Percentiles rank a stretch among this genome's conserved stretches.
These are phyloP conservation scores for Plecturocebus donacophilus DNA, from an alignment of 2,113 vertebrate genomes.

Conservation along the genomic window DNA sequence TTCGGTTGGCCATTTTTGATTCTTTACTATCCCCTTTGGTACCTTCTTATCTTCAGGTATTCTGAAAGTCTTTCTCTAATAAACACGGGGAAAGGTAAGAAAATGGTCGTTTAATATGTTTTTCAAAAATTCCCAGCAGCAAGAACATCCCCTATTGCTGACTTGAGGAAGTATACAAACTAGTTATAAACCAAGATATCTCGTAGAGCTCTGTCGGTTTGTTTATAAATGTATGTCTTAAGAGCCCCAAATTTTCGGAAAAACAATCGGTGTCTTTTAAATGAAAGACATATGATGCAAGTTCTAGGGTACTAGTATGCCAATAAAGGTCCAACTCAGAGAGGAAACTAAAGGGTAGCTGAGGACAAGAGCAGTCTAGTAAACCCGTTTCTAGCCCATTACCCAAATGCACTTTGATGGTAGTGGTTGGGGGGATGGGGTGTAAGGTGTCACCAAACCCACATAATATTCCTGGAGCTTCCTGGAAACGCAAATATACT, in stretches of 20 bases:
- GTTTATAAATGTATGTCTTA: constrained; percentile 77
- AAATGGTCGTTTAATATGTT: not conserved
- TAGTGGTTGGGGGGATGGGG: not conserved
- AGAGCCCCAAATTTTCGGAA: constrained; percentile 75
- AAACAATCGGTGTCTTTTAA: constrained; percentile 77
- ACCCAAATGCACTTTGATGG: not conserved
- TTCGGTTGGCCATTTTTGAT: not conserved
- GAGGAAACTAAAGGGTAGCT: constrained; percentile 54
- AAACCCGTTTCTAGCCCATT: not conserved
- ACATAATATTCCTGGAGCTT: constrained; percentile 20
- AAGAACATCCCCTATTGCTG: constrained; percentile 35
- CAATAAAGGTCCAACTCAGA: constrained; percentile 66
- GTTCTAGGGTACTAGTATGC: constrained; percentile 64
- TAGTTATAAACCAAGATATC: constrained; percentile 46
- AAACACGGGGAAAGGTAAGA: not conserved
- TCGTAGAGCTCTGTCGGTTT: constrained; percentile 63
- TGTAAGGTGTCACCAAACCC: constrained; percentile 21
- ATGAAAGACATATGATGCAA: constrained; percentile 84
- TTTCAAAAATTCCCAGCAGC: constrained; percentile 47
- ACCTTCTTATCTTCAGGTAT: not conserved
- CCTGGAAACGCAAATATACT: constrained; percentile 51
- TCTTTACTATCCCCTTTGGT: not conserved
- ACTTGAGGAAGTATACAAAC: constrained; percentile 52
- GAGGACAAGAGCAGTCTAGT: constrained; percentile 6
- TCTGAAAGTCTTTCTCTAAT: not conserved